Evolutionary conservation across 2,113 vertebrate species (phyloP).

Genomic region (Nanorana parkeri): DNA sequence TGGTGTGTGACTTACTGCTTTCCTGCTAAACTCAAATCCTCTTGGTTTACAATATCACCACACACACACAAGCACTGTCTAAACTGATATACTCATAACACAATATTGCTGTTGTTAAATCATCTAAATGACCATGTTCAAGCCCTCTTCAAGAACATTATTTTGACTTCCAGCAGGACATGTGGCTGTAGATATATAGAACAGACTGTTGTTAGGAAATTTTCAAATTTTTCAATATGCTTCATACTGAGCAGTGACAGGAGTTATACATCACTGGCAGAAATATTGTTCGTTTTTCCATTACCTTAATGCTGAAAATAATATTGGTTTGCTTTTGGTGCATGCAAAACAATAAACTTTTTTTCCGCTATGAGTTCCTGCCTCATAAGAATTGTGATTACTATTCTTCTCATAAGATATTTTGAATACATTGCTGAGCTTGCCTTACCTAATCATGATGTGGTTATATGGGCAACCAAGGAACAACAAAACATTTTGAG

Average conservation of each 20-base stretch:
- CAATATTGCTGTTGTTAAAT: constrained; percentile 23
- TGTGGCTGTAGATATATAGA: constrained; percentile 7
- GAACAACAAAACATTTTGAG: constrained; percentile 21
- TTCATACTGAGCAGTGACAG: constrained; percentile 30
- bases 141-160: not conserved
- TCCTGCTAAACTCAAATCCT: no score
- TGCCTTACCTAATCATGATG: constrained; percentile 23
- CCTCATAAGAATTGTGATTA: constrained; percentile 32
- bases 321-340: constrained; percentile 39
- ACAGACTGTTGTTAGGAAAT: not conserved
- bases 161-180: not conserved
- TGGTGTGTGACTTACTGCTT: no score
- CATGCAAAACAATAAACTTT: constrained; percentile 33
- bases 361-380: constrained; percentile 16
- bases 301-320: constrained; percentile 41
- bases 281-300: constrained; percentile 44
- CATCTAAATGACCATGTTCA: not conserved
- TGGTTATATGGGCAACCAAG: constrained; percentile 19
- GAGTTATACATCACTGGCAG: constrained; percentile 41
- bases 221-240: constrained; percentile 7
- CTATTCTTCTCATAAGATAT: constrained; percentile 26
- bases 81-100: not conserved
- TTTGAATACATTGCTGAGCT: constrained; percentile 40
- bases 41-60: no score
- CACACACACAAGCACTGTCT: no score